A percentile compares a stretch with the other conserved stretches of the same genome.
phyloP scores from a whole-genome alignment of 2,888 invertebrate genomes.

The Sinohyriopsis cumingii region DNA sequence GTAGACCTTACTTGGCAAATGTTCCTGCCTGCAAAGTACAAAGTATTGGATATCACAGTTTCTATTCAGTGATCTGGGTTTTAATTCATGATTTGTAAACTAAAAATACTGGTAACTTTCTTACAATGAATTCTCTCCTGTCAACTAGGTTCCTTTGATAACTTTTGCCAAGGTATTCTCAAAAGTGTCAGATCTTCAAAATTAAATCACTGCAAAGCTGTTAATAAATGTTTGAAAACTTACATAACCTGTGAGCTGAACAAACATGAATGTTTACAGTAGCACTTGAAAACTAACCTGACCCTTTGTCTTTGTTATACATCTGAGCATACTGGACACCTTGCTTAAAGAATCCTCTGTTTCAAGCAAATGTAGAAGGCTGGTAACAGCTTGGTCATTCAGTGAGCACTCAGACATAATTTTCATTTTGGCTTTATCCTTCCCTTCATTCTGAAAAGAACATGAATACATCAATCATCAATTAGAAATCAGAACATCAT shows the following conservation, averaged over 20 bases:
- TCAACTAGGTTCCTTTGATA: too few relatives aligned
- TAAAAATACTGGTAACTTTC: too few relatives aligned
- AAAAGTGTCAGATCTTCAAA: too few relatives aligned
- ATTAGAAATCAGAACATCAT: not conserved
- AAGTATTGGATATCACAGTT: not conserved
- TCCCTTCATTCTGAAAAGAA: slow-evolving; percentile 75
- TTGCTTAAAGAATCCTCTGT: slow-evolving; percentile 79
- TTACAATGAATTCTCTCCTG: slow-evolving; percentile 16
- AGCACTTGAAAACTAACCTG: slow-evolving; percentile 73
- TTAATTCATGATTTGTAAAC: too few relatives aligned
- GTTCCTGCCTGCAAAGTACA: slow-evolving; percentile 46
- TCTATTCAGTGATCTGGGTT: too few relatives aligned
- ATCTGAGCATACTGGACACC: slow-evolving; percentile 77
- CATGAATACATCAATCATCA: slow-evolving; percentile 25
- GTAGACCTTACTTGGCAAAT: slow-evolving; percentile 80
- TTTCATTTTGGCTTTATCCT: slow-evolving; percentile 82
- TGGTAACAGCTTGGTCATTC: slow-evolving; percentile 79
- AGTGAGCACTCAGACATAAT: slow-evolving; percentile 81
- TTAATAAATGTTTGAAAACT: too few relatives aligned
- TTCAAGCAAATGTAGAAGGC: slow-evolving; percentile 80
- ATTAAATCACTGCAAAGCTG: too few relatives aligned
- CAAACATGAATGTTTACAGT: too few relatives aligned
- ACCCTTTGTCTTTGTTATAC: slow-evolving; percentile 81
- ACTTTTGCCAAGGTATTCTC: too few relatives aligned
- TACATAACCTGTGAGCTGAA: too few relatives aligned